A percentile compares a stretch with the other conserved stretches of the same genome.
Evolutionary conservation across 2,888 invertebrate genomes (phyloP).

Genomic region (Agelastica alni): DNA sequence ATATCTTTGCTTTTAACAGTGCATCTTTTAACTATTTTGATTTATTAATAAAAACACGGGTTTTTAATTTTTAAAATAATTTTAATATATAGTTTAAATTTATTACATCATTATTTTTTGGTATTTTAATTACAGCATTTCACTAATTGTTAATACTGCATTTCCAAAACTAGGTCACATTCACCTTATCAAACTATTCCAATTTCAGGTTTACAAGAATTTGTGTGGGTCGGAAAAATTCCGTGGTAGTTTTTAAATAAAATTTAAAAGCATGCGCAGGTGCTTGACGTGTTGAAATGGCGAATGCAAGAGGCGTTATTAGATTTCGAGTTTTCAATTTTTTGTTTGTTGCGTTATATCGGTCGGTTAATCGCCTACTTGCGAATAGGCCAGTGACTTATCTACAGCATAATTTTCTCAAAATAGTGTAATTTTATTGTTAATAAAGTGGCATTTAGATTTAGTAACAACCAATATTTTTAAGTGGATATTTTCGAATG

Average conservation of each 20-base stretch:
- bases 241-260: slow-evolving; percentile 12
- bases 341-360: neutral
- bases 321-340: slow-evolving; percentile 6
- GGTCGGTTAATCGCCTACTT: neutral
- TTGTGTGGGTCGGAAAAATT: slow-evolving; percentile 19
- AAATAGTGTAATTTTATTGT: no score
- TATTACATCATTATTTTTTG: no score
- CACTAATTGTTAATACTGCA: neutral
- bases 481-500: no score
- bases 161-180: slow-evolving; percentile 1
- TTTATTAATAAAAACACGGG: no score
- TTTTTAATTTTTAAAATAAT: no score
- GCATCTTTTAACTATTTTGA: no score
- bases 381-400: neutral
- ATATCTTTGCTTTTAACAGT: no score
- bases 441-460: no score
- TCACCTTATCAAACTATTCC: slow-evolving; percentile 4
- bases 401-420: no score
- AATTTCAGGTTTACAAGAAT: slow-evolving; percentile 10
- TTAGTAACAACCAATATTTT: no score
- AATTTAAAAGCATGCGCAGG: slow-evolving; percentile 15
- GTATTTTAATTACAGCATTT: no score
- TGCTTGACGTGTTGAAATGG: slow-evolving; percentile 5
- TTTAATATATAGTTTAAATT: no score
- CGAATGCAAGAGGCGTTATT: slow-evolving; percentile 10